Evolutionary conservation across 1,140 invertebrate species (phyloP), one percentile per base, ranked within the genome.

Genomic region (Scaptomyza pallida): DNA sequence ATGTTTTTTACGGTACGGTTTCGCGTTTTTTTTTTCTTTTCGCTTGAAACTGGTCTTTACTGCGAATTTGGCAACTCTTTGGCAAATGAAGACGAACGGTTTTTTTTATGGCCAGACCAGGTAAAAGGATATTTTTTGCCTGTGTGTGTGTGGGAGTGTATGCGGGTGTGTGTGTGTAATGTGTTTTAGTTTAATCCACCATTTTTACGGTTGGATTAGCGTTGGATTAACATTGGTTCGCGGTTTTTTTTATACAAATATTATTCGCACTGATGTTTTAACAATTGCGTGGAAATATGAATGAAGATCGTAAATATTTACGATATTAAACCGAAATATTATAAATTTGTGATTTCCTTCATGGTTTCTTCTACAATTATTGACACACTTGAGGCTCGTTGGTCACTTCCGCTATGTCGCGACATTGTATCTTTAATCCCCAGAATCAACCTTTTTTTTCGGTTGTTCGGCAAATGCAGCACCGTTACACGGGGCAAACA

Each of bases 121-220:
- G 81, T 86, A 86, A 19, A 15, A 33, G 54, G 78, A 76, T 73
- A n/a, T 26, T 52, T 47, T 30, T 10, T 9, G 13, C 8, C 2
- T 54, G 5, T 30, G 26, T 12, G 30, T 19, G 10, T 43, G 8
- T 64, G 43, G 15, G 64, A 37, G 54, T 16, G 16, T 10, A 5
- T 50, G 13, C 41, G 15, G 5, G 48, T 41, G 30, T 50, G 41
- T 23, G 19, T 54, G 56, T n/a, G 19, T 54, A 17, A 19, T 54
- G 40, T 44, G 41, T 81, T 78, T 78, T 73, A 80, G 72, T 77
- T 72, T 75, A 72, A 86, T 86, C 82, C 81, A 81, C 78, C 74
- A 86, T 86, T 86, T 86, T 86, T 86, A 88, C 78, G 82, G 81
- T 78, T 88, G 81, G 81, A 86, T 86, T 86, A 81, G 60, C 61